A percentile compares a stretch with the other conserved stretches of the same genome.
These are phyloP conservation scores for Hypomecis punctinalis DNA, from an alignment of 2,888 invertebrate species.

Conservation along the genomic window DNA sequence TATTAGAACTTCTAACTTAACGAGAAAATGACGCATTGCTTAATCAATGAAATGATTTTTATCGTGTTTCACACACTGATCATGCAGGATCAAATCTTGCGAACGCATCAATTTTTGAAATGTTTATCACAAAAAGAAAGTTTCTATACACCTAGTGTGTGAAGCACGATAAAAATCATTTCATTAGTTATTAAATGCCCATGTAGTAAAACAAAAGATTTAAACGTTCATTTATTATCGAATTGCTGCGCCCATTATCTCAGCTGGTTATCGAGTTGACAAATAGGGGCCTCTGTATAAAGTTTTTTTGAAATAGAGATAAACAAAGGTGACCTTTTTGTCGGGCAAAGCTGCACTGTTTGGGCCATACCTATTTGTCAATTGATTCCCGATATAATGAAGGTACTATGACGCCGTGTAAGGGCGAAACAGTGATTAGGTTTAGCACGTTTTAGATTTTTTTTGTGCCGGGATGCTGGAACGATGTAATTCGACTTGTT, in stretches of 20 bases:
- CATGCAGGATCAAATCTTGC: too few species aligned
- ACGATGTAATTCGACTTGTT: too few species aligned
- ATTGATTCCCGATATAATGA: constrained; percentile 84
- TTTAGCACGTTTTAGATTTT: neutral
- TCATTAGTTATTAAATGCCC: too few species aligned
- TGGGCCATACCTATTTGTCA: constrained; percentile 74
- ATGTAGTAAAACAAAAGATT: neutral
- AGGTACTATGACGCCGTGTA: constrained; percentile 58
- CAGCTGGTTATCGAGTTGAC: constrained; percentile 40
- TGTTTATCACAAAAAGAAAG: too few species aligned
- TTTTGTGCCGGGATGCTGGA: too few species aligned
- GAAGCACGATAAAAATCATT: too few species aligned
- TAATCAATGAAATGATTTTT: too few species aligned
- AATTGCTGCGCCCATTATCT: constrained; percentile 51
- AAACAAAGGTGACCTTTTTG: constrained; percentile 59
- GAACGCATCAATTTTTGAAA: too few species aligned
- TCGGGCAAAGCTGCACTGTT: constrained; percentile 49
- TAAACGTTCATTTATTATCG: constrained; percentile 44
- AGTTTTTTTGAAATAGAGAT: constrained; percentile 61
- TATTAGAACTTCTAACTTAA: too few species aligned
- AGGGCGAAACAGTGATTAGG: constrained; percentile 2
- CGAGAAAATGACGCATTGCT: too few species aligned
- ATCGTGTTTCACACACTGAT: too few species aligned
- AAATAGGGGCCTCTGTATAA: constrained; percentile 52
- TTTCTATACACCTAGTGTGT: too few species aligned